Base-by-base conservation (phyloP, 2,797 vertebrate species). In the Rousettus madagascariensis region DNA sequence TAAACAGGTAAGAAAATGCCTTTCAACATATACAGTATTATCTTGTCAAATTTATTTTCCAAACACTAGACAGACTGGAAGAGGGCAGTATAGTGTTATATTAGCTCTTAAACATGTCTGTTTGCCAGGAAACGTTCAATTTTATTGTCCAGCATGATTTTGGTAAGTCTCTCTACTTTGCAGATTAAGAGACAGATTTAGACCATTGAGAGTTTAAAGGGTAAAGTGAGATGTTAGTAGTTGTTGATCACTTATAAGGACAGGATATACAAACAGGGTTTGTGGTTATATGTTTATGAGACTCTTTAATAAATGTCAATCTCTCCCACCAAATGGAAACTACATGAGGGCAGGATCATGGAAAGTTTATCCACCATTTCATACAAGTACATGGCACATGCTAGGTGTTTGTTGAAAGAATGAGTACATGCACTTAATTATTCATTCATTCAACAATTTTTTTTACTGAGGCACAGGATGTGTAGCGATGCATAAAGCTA, bases 31-130 rank as follows among this genome's bases (percentile, higher is more conserved):
- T 57, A 72, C 7, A 8, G 49, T 59, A 80, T 65, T 86, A 90
- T 71, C 30, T 92, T 79, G 68, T 69, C 51, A 91, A 95, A 93
- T 94, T 94, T 46, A 74, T 91, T 84, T 90, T 95, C 71, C 65
- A 94, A 69, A 65, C 88, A 16, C 46, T 51, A 51, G 33, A 59
- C 30, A 83, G 53, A 72, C 83, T 91, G 63, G 33, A 96, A 96
- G 75, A 88, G 88, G 83, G 43, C 59, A 92, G 71, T 69, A 77
- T 84, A 92, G 33, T 33, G n/a, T 75, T 84, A 72, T 74, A 79
- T 77, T 91, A 82, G 36, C 75, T 95, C 53, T 80, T 89, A 79
- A 77, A 69, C 17, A 33, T 68, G 66, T 75, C 59, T 68, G 55
- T 80, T 65, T 90, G 51, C 43, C 51, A 92, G 41, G 51, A 93